Base-by-base conservation (phyloP, 2,113 vertebrate genomes). In the Taxidea taxus region DNA sequence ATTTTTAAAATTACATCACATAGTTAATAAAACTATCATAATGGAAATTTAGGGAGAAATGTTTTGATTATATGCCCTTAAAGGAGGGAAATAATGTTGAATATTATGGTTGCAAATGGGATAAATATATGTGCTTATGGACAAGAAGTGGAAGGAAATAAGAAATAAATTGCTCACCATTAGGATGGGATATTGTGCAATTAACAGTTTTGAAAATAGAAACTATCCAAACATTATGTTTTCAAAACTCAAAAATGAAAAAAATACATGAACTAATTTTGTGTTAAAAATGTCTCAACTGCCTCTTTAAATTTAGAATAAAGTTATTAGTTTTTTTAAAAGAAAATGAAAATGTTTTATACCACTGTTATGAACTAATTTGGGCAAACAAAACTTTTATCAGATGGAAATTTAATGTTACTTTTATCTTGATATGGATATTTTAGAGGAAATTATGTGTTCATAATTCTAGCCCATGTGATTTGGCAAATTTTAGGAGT, bases 221-320 rank as follows among this genome's bases (percentile, higher is more conserved):
- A 94, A 77, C 27, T 51, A 62, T n/a, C 31, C 39, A 95, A 64
- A 92, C 58, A 0, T 47, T 68, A 85, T 64, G 62, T 85, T 93
- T 93, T 82, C 20, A 94, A 85, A 88, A 82, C 2, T 87, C 37
- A 49, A 87, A 93, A 94, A 68, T 78, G 15, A 23, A 88, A 90
- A 88, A 68, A 82, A 44, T 42, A 27, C n/a, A 20, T 54, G 37
- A 66, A 62, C 25, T 42, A 93, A 77, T 91, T 92, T 60, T 51
- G 14, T 66, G 29, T 90, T 70, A 60, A 74, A 62, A 77, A 90
- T 92, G 7, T 91, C 95, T 85, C 20, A 80, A 42, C 7, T 3
- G 39, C 8, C 1, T 70, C 20, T 94, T 25, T 68, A 90, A 90
- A 92, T 80, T 92, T 94, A 74, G 31, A 84, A 54, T 93, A 60